Base-by-base conservation (phyloP, 2,113 vertebrate species). In the Rissa tridactyla region DNA sequence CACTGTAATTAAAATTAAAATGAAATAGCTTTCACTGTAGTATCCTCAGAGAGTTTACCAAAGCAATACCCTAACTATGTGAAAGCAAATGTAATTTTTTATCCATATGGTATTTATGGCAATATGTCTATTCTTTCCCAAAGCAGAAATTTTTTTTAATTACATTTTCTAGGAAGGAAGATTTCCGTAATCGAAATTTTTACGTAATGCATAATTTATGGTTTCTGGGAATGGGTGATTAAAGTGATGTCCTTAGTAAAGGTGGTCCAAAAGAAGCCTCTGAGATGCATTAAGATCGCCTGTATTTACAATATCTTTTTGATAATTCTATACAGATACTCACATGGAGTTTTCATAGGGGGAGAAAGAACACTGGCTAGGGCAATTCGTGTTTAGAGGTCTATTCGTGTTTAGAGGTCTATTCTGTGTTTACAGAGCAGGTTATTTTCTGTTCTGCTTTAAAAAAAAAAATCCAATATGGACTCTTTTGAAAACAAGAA, bases 1-100 rank as follows among this genome's bases (percentile, higher is more conserved):
- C 86, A 95, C 90, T 97, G 88, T 96, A 97, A 98, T 98, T 97
- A 97, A 97, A 98, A 93, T 97, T 82, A 95, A 98, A 98, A 97
- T 94, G 60, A 97, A 98, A 96, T 94, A 82, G n/a, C 86, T 98
- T 98, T 98, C 65, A 65, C 54, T 90, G 84, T 76, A 69, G 65
- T 75, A 69, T 96, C 92, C 82, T 90, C 58, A 75, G 92, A 97
- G 92, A 96, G 76, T 96, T 98, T 97, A 97, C 88, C 80, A 95
- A 95, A 91, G 85, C 80, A 92, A 86, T 64, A 94, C 20, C n/a
- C 13, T 61, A 92, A 65, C 91, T 92, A 40, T 76, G 58, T 93
- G 88, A 95, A 97, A 68, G 90, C 91, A 65, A 66, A 97, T 60
- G 77, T 92, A 93, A 95, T 92, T 96, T 97, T 97, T 94, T 95